Conservation (phyloP, 2,113 vertebrate species). For the Panthera leo region DNA sequence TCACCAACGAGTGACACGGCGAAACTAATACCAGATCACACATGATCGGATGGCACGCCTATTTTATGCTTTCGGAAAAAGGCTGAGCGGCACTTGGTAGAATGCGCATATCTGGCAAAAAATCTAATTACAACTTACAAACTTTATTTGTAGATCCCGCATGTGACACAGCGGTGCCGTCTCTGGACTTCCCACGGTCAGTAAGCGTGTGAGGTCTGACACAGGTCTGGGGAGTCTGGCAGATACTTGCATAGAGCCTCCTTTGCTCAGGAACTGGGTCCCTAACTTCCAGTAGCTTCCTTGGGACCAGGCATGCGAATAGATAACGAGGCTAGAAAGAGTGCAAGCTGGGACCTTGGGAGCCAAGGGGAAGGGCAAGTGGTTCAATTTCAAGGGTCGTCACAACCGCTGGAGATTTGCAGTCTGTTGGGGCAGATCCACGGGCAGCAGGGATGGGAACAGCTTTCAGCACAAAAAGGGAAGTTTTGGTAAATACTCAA, state of each 20-base stretch:
- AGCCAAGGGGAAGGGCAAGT: neutral
- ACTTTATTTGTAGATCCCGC: too few relatives aligned
- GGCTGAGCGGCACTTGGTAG: neutral
- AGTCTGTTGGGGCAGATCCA: fast-evolving
- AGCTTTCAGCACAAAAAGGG: neutral
- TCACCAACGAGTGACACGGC: neutral
- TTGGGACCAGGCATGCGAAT: neutral
- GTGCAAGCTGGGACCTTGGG: neutral
- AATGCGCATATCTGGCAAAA: neutral
- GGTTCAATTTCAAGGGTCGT: neutral
- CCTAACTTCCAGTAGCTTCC: neutral
- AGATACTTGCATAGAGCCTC: neutral
- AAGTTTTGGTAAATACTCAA: neutral
- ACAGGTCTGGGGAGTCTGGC: neutral
- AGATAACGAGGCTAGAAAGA: neutral
- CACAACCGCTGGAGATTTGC: neutral
- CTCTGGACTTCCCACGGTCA: neutral
- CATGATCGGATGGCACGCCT: fast-evolving
- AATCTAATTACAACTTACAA: neutral
- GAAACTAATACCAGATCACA: neutral
- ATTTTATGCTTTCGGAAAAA: neutral
- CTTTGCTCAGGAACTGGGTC: neutral
- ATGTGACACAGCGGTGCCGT: neutral
- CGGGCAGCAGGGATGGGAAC: neutral
- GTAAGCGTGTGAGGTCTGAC: too few relatives aligned